phyloP scores from a whole-genome alignment of 2,797 vertebrate genomes.

The Cottoperca gobio region DNA sequence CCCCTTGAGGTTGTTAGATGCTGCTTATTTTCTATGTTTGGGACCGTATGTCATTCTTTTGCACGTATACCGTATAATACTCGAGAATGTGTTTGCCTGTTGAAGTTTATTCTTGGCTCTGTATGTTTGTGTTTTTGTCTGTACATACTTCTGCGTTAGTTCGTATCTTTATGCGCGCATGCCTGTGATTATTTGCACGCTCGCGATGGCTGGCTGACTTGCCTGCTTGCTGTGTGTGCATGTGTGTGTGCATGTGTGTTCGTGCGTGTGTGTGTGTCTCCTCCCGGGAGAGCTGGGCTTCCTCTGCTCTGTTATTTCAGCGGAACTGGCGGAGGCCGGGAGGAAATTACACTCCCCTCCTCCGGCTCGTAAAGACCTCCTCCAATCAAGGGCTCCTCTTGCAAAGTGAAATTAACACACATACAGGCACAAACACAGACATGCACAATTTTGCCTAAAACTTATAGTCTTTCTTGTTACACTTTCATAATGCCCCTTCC shows the following conservation, averaged over 20 bases:
- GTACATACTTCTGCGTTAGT: conserved; percentile 18
- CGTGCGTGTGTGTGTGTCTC: conserved; percentile 68
- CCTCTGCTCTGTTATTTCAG: conserved; percentile 85
- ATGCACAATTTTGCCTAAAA: conserved; percentile 25
- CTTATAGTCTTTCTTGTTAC: conserved; percentile 31
- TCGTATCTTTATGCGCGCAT: conserved; percentile 27
- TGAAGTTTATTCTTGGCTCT: conserved; percentile 14
- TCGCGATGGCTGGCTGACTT: conserved; percentile 43
- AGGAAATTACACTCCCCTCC: conserved; percentile 90
- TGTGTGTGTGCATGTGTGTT: conserved; percentile 56
- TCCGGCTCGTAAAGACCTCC: conserved; percentile 87
- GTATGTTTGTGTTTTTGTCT: conserved; percentile 28
- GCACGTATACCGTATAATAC: not conserved
- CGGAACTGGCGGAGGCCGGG: conserved; percentile 84
- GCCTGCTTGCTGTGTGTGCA: conserved; percentile 59
- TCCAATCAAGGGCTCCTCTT: conserved; percentile 83
- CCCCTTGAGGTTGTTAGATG: conserved; percentile 16
- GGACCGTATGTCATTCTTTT: not conserved
- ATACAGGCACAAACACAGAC: conserved; percentile 4
- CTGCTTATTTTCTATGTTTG: not conserved
- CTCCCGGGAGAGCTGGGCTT: conserved; percentile 84
- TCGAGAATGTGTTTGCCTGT: not conserved
- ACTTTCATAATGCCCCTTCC: conserved; percentile 46
- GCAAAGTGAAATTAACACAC: conserved; percentile 66
- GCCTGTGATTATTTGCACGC: conserved; percentile 58